These are phyloP conservation scores for Tethea ocularis DNA, from an alignment of 2,888 invertebrate genomes.

Conservation along the genomic window DNA sequence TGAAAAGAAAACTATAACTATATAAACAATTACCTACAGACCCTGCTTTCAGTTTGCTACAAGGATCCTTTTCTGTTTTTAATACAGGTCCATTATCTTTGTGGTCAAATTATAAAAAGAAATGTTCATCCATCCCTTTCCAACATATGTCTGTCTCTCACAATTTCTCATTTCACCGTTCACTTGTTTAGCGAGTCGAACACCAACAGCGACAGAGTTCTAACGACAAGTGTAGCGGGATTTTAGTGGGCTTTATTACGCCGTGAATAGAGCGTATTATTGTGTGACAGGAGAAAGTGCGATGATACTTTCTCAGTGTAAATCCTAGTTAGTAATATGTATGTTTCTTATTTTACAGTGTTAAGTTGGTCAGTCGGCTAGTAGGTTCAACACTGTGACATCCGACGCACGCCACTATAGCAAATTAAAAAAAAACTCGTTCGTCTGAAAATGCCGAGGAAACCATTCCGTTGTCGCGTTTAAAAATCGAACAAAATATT, in stretches of 20 bases:
- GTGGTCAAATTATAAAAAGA: conserved; percentile 59
- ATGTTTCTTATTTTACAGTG: conserved; percentile 81
- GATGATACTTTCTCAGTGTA: conserved; percentile 53
- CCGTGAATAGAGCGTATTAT: conserved; percentile 25
- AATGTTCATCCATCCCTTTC: conserved; percentile 65
- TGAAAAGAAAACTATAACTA: too few relatives aligned
- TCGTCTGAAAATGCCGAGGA: conserved; percentile 62
- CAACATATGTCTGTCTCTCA: conserved; percentile 64
- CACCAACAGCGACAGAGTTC: conserved; percentile 59
- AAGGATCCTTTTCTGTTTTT: conserved; percentile 11
- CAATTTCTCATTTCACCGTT: conserved; percentile 84
- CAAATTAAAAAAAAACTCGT: conserved; percentile 28
- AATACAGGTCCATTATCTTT: conserved; percentile 39
- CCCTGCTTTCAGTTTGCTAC: background rate
- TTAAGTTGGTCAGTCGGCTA: conserved; percentile 83
- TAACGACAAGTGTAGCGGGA: conserved; percentile 20
- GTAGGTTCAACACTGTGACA: conserved; percentile 68
- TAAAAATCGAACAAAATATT: conserved; percentile 24
- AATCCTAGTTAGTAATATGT: conserved; percentile 65
- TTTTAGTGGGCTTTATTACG: conserved; percentile 22
- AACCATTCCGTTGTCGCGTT: conserved; percentile 53
- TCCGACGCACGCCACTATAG: conserved; percentile 51
- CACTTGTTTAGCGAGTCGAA: conserved; percentile 79
- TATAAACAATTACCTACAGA: background rate
- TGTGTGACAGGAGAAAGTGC: conserved; percentile 36